A percentile compares a stretch with the other conserved stretches of the same genome.
phyloP scores from a whole-genome alignment of 2,797 vertebrate genomes.

The Knipowitschia caucasica region DNA sequence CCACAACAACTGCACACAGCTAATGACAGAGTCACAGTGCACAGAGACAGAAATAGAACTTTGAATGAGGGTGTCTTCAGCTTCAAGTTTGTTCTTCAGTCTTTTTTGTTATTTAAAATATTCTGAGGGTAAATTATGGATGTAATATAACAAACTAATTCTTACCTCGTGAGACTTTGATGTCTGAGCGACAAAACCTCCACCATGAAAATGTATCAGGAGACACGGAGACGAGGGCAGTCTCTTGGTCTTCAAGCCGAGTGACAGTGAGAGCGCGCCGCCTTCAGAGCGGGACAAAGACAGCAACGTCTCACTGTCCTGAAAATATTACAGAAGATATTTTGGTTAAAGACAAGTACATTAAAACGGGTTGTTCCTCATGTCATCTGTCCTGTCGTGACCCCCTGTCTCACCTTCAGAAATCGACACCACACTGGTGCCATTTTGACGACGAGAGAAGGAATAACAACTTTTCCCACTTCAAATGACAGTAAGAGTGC shows the following conservation, averaged over 20 bases:
- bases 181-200: constrained; percentile 93
- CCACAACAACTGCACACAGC: constrained; percentile 19
- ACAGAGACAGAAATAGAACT: constrained; percentile 1
- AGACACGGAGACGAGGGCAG: constrained; percentile 80
- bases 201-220: constrained; percentile 87
- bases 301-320: constrained; percentile 84
- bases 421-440: no score
- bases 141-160: no score
- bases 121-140: no score
- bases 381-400: no score
- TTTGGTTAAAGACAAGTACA: no score
- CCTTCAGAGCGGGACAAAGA: constrained; percentile 79
- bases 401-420: no score
- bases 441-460: no score
- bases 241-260: constrained; percentile 75
- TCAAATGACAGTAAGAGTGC: no score
- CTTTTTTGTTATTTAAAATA: no score
- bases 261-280: constrained; percentile 75
- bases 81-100: neutral
- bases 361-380: no score
- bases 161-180: constrained; percentile 90
- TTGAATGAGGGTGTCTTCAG: no score
- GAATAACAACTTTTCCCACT: no score
- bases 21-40: constrained; percentile 22
- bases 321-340: neutral